Base-by-base conservation (phyloP, 2,113 vertebrate species). In the Nesoenas mayeri region DNA sequence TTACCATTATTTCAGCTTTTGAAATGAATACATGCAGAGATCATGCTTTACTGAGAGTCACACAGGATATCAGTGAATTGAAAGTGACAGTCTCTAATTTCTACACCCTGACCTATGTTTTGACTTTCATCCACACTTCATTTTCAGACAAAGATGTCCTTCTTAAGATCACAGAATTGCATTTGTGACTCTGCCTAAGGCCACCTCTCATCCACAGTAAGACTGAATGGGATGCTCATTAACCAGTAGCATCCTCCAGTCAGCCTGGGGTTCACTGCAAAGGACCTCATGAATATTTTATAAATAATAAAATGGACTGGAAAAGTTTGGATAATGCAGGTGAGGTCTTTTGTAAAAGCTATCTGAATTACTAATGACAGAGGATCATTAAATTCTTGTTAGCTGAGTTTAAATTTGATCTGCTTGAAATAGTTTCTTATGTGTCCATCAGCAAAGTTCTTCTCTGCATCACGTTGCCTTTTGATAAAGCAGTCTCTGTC, bases 81-180 rank as follows among this genome's bases (percentile, higher is more conserved):
- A 74, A 89, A 88, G 31, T 58, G 62, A 53, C 29, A 50, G 47
- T 48, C 58, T 71, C 44, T 62, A 81, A 87, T 22, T 84, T 92
- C 56, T 90, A 17, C 29, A 64, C 64, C 38, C 65, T 92, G 79
- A 60, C 44, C 69, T 86, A 20, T 48, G 8, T 62, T 93, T 89
- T 95, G 83, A 79, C 89, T 80, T 95, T 81, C 62, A 79, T 66
- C 36, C 58, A 85, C 28, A 17, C 25, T 91, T 85, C 44, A 61
- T 85, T 91, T 95, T 77, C 42, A 77, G 60, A 15, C 70, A 25
- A 85, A 91, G 81, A 91, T 51, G 15, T 28, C 24, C n/a, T 70
- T 91, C 94, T 92, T 92, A 64, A 91, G 61, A 91, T 89, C 91
- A 80, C 29, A 94, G 60, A 25, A n/a, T 28, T 71, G 38, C 34